A percentile compares a stretch with the other conserved stretches of the same genome.
These are phyloP conservation scores for Pristionchus arcanus DNA, from an alignment of 2,888 invertebrate genomes.

Conservation along the genomic window DNA sequence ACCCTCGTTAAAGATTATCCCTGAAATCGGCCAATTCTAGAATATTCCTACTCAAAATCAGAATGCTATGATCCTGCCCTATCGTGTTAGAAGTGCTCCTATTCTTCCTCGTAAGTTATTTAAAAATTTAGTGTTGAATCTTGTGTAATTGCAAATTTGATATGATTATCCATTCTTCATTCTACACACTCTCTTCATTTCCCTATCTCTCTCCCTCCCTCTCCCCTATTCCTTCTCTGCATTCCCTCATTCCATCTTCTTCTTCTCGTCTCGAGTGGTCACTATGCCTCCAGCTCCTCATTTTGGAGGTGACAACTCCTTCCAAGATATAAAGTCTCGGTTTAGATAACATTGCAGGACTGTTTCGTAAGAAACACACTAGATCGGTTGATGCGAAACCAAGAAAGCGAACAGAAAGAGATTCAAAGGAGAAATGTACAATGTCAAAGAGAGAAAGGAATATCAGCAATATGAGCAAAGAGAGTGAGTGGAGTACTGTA, in stretches of 20 bases:
- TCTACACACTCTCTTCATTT: not conserved
- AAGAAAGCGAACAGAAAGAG: constrained; percentile 1
- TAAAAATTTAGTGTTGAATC: not conserved
- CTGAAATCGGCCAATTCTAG: not conserved
- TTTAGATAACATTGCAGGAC: not conserved
- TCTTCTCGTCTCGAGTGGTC: not conserved
- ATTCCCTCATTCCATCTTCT: constrained; percentile 25
- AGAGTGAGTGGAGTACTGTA: not conserved
- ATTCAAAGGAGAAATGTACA: constrained; percentile 30
- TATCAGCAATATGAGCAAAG: constrained; percentile 31
- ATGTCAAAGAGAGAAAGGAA: constrained; percentile 33
- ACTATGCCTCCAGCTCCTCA: constrained; percentile 2
- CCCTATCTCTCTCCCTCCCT: not conserved
- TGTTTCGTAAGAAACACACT: not conserved
- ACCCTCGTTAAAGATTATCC: not conserved
- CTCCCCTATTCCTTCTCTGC: not conserved
- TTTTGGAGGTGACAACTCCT: not conserved
- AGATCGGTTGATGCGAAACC: not conserved
- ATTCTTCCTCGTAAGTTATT: not conserved
- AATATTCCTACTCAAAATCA: not conserved
- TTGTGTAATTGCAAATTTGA: not conserved
- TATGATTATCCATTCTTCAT: not conserved
- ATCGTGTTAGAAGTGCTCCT: not conserved
- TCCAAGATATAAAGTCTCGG: not conserved
- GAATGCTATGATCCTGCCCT: not conserved